Evolutionary conservation across 1,140 invertebrate species (phyloP).

Genomic region (Drosophila ogumai): DNA sequence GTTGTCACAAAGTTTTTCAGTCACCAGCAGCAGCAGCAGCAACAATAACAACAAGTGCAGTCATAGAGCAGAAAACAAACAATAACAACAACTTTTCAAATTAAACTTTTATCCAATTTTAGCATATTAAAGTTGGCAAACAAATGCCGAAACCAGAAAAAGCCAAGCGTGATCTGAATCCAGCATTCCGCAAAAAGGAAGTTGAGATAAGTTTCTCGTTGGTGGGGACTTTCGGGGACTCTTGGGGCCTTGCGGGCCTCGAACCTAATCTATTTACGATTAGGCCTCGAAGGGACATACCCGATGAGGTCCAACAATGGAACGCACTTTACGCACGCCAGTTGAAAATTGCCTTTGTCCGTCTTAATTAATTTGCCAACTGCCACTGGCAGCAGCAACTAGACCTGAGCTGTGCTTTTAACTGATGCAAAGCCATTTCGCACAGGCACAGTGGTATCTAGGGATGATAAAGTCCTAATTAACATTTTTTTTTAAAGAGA

Average conservation of each 20-base stretch:
- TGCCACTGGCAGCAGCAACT: slow-evolving; percentile 31
- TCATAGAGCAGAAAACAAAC: slow-evolving; percentile 49
- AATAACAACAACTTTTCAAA: slow-evolving; percentile 82
- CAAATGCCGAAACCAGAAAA: slow-evolving; percentile 47
- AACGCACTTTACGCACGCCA: slow-evolving; percentile 53
- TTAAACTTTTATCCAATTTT: slow-evolving; percentile 81
- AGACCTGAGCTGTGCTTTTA: slow-evolving; percentile 22
- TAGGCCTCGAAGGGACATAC: slow-evolving; percentile 17
- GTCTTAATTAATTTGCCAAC: slow-evolving; percentile 76
- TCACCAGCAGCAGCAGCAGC: slow-evolving; percentile 37
- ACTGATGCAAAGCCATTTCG: slow-evolving; percentile 27
- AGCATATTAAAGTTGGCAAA: slow-evolving; percentile 76
- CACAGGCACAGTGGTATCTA: slow-evolving; percentile 34
- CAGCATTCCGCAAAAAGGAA: slow-evolving; percentile 29
- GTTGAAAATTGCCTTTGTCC: slow-evolving; percentile 73
- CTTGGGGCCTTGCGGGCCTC: background rate
- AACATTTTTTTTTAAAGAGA: background rate
- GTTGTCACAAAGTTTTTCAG: slow-evolving; percentile 77
- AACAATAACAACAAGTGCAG: slow-evolving; percentile 12
- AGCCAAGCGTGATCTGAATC: slow-evolving; percentile 54
- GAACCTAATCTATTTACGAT: slow-evolving; percentile 48
- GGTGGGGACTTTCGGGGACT: too few relatives aligned
- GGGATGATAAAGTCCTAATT: accelerated
- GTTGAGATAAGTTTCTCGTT: slow-evolving; percentile 8
- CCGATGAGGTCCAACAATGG: slow-evolving; percentile 26